Percentiles rank a stretch among this genome's conserved stretches.
phyloP scores from a whole-genome alignment of 2,888 invertebrate genomes.

The Ochlodes sylvanus region DNA sequence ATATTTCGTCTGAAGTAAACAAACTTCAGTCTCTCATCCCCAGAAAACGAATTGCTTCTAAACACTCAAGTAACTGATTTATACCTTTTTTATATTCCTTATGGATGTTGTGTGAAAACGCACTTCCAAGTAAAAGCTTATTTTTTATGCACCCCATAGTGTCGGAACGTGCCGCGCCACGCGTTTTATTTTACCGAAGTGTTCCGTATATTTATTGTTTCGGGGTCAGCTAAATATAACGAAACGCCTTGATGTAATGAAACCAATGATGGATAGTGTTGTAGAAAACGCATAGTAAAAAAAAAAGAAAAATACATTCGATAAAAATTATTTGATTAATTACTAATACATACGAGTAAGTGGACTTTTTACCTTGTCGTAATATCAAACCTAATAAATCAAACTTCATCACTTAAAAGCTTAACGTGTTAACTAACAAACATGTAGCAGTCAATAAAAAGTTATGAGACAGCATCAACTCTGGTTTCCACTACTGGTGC shows the following conservation, averaged over 20 bases:
- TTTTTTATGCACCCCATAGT: conserved; percentile 77
- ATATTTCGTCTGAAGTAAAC: not conserved
- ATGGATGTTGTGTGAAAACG: conserved; percentile 64
- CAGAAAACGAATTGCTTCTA: conserved; percentile 9
- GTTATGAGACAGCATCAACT: conserved; percentile 1
- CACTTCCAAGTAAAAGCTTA: conserved; percentile 74
- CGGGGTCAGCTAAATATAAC: conserved; percentile 37
- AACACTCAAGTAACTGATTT: conserved; percentile 39
- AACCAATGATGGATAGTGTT: conserved; percentile 14
- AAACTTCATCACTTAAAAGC: not conserved
- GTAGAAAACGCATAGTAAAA: not conserved
- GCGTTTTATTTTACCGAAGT: conserved; percentile 68
- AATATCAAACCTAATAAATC: not conserved
- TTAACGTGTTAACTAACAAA: not conserved
- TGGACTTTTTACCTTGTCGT: too few species aligned
- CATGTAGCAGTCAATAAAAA: conserved; percentile 6
- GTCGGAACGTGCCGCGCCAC: conserved; percentile 50
- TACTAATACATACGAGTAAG: too few species aligned
- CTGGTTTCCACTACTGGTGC: conserved; percentile 34
- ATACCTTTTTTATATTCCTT: conserved; percentile 48
- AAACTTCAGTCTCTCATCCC: not conserved
- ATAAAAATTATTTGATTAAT: too few species aligned
- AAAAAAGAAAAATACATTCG: not conserved
- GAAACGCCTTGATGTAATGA: conserved; percentile 18
- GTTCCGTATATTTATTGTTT: conserved; percentile 67